Evolutionary conservation across 2,797 vertebrate genomes (phyloP).

Genomic region (Microhierax caerulescens): DNA sequence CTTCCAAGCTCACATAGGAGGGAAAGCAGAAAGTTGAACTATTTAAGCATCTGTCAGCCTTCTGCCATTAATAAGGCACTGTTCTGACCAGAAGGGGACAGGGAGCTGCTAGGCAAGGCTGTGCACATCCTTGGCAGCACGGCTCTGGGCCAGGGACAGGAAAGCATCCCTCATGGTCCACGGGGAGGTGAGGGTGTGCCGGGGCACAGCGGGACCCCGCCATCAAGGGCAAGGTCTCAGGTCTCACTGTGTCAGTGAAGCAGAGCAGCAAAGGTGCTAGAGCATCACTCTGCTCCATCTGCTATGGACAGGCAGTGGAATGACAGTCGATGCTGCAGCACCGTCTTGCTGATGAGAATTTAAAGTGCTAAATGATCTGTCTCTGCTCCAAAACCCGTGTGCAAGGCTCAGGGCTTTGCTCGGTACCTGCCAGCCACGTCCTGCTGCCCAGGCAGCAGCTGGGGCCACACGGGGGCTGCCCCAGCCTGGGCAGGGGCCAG

Average conservation of each 20-base stretch:
- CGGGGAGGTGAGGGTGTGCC: neutral
- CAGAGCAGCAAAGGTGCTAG: neutral
- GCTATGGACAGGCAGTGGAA: neutral
- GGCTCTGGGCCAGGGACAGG: neutral
- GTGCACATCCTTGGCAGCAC: neutral
- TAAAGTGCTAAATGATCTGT: neutral
- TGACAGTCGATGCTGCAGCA: neutral
- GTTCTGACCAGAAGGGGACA: neutral
- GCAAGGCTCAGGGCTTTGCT: neutral
- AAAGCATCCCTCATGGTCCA: fast-evolving
- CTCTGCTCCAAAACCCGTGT: neutral
- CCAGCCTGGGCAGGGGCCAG: neutral
- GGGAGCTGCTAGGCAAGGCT: neutral
- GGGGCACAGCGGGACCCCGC: fast-evolving
- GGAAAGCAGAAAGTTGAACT: neutral
- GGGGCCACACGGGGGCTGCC: neutral
- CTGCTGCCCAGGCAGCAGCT: neutral
- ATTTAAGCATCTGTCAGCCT: neutral
- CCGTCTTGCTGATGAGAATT: neutral
- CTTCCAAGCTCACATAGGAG: neutral
- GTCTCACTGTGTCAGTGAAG: neutral
- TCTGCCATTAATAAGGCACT: neutral
- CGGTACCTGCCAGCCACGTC: neutral
- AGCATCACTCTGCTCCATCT: neutral
- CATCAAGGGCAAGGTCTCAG: neutral